Conservation (phyloP, 2,797 vertebrate species). For the Leptodactylus fallax region DNA sequence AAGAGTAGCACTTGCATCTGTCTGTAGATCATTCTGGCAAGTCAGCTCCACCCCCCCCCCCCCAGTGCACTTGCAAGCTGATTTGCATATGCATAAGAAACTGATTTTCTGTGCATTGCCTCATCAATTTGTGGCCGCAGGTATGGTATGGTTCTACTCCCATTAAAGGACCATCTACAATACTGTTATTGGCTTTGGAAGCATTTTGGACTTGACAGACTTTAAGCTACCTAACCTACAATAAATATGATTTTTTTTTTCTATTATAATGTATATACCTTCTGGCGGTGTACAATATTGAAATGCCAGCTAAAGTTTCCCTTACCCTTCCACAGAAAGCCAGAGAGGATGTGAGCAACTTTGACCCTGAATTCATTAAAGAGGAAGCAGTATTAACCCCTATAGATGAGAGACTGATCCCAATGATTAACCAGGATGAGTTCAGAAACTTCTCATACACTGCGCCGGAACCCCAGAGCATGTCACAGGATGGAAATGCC, state of each 20-base stretch:
- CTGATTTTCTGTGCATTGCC: no score
- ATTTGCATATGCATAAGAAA: no score
- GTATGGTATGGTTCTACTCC: no score
- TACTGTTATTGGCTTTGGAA: no score
- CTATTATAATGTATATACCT: not conserved
- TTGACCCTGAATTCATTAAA: conserved; percentile 96
- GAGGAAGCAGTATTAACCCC: conserved; percentile 94
- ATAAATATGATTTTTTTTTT: not conserved
- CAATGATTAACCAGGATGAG: conserved; percentile 93
- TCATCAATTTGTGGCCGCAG: no score
- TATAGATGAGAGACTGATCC: conserved; percentile 88
- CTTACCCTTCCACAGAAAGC: conserved; percentile 83
- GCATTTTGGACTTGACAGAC: no score
- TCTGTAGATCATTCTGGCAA: no score
- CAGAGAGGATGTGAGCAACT: conserved; percentile 95
- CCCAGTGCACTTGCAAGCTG: no score
- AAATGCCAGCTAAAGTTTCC: not conserved
- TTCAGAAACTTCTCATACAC: conserved; percentile 95
- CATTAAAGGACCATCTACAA: no score
- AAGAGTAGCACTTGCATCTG: no score
- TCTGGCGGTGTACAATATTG: not conserved
- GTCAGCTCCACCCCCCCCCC: no score
- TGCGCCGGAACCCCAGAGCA: conserved; percentile 78
- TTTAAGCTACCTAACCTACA: no score
- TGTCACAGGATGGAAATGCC: conserved; percentile 56